Base-by-base conservation (phyloP, 1,140 invertebrate genomes). In the Orchesella cincta region DNA sequence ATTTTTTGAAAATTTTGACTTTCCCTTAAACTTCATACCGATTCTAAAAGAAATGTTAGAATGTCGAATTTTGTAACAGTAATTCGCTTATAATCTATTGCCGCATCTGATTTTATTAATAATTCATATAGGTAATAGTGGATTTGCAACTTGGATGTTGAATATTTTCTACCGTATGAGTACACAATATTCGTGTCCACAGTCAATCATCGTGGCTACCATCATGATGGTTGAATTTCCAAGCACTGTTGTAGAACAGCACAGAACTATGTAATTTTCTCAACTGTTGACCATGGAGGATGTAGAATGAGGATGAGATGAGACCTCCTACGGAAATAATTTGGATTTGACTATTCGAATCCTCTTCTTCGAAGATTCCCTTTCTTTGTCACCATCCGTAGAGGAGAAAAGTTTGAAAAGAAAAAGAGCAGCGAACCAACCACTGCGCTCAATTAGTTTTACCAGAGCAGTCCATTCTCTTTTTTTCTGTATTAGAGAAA, bases 271-370 rank as follows among this genome's bases (percentile, higher is more conserved):
- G 39, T 46, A 8, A 46, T 18, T 46, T 46, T 46, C 18, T 46
- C 18, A 18, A 18, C 18, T 8, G 5, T 5, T 46, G 5, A 46
- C 5, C 39, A 18, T 46, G 18, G 18, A 8, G 39, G 5, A 46
- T 46, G 5, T 46, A 8, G 18, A 46, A 18, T 5, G 39, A 46
- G 39, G 52, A 76, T n/a, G 57, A 64, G n/a, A 52, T 51, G 36
- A 46, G 79, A 80, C 79, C 79, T 72, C 79, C 79, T 80, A 80
- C 78, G 76, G 79, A 76, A 78, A 80, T 80, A 80, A 80, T 80
- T 80, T 80, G 70, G 77, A 76, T 74, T 74, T 64, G 75, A 76
- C 77, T 80, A 76, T 79, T 76, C 74, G 51, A 70, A 71, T 62
- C 71, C 74, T 46, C 23, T 64, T 23, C 8, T 64, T 8, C 57